These are phyloP conservation scores for Phylloscopus trochiloides DNA, from an alignment of 2,113 vertebrate species.

Conservation along the genomic window DNA sequence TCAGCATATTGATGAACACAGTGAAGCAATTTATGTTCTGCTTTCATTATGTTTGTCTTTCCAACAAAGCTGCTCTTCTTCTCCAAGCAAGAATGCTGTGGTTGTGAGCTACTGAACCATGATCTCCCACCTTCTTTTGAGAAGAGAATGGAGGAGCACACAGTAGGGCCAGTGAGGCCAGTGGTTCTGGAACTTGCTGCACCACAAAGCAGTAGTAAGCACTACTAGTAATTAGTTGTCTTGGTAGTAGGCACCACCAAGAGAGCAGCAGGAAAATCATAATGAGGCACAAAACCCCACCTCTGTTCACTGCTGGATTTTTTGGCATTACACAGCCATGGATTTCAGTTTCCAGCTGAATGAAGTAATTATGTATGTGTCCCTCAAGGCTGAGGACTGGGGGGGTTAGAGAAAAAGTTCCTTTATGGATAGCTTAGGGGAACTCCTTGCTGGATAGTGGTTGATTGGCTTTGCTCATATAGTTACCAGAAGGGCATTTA, in stretches of 20 bases:
- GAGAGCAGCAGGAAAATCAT: neutral
- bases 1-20: neutral
- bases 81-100: neutral
- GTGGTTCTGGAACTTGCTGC: neutral
- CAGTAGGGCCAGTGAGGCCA: neutral
- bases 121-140: neutral
- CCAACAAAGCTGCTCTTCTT: neutral
- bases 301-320: neutral
- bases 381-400: neutral
- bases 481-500: neutral
- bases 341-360: neutral
- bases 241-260: neutral
- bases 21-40: neutral
- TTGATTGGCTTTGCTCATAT: neutral
- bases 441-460: neutral
- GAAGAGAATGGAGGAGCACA: neutral
- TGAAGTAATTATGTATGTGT: neutral
- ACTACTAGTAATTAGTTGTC: neutral
- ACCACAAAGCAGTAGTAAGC: neutral
- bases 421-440: neutral
- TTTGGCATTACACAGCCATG: neutral
- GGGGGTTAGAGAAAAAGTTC: neutral
- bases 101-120: neutral
- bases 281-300: neutral
- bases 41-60: neutral